Conservation (phyloP, 2,888 invertebrate genomes). For the Geotrupes spiniger region DNA sequence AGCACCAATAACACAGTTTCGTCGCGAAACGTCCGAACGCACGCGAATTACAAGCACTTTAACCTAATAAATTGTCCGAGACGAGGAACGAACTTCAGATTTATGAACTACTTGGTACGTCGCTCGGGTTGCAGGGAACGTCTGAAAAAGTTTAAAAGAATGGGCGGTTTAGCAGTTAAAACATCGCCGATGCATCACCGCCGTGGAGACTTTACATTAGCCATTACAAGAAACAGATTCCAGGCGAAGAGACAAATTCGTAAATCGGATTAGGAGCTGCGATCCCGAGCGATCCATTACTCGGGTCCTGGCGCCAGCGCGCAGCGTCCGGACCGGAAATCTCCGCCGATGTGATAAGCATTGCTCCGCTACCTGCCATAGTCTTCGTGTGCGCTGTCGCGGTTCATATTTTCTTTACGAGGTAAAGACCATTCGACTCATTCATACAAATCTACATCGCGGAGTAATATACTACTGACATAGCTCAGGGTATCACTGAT, state of each 20-base stretch:
- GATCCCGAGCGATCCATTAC: constrained; percentile 46
- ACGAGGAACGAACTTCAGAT: not conserved
- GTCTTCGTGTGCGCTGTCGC: too few relatives aligned
- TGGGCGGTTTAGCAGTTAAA: constrained; percentile 8
- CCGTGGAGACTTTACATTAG: constrained; percentile 20
- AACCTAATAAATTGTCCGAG: too few relatives aligned
- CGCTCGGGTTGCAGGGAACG: not conserved
- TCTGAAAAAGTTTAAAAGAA: constrained; percentile 6
- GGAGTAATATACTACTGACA: too few relatives aligned
- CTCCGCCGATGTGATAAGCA: constrained; percentile 38
- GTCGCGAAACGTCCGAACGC: too few relatives aligned
- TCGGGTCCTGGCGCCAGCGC: constrained; percentile 44
- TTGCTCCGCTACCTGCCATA: constrained; percentile 26
- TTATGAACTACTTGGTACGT: constrained; percentile 3
- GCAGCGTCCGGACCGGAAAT: constrained; percentile 46
- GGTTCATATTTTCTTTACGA: too few relatives aligned
- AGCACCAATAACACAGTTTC: too few relatives aligned
- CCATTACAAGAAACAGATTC: constrained; percentile 24
- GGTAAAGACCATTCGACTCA: too few relatives aligned
- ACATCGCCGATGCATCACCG: constrained; percentile 2
- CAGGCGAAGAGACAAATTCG: constrained; percentile 35
- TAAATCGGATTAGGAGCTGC: constrained; percentile 46
- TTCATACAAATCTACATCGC: too few relatives aligned
- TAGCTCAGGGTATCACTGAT: too few relatives aligned
- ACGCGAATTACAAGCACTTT: too few relatives aligned